These are phyloP conservation scores for Mandrillus leucophaeus DNA, from an alignment of 2,113 vertebrate genomes.

Conservation along the genomic window DNA sequence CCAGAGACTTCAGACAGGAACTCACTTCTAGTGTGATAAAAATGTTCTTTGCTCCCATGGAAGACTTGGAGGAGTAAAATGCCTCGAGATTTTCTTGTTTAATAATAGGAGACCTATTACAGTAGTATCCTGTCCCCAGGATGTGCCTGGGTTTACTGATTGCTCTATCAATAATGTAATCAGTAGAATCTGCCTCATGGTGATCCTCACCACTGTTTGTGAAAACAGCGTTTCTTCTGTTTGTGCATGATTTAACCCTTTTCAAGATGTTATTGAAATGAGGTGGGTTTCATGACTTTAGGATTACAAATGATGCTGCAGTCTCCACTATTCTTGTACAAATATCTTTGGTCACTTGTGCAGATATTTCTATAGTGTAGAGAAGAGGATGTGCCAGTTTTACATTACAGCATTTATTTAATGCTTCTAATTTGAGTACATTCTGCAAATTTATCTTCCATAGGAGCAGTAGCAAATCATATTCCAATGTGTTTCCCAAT, in stretches of 20 bases:
- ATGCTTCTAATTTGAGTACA: not conserved
- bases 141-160: not conserved
- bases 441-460: not conserved
- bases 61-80: not conserved
- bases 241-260: not conserved
- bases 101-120: not conserved
- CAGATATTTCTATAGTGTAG: not conserved
- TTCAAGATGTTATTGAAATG: not conserved
- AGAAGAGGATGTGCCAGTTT: not conserved
- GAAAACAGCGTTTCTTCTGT: not conserved
- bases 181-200: not conserved
- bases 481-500: not conserved
- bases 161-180: too few species aligned
- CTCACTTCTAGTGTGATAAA: too few species aligned
- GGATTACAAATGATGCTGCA: too few species aligned
- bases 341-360: not conserved
- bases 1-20: not conserved
- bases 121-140: not conserved
- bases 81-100: not conserved
- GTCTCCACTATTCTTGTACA: not conserved
- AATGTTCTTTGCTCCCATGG: too few species aligned
- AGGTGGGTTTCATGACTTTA: not conserved
- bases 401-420: too few species aligned
- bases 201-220: not conserved
- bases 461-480: not conserved